Base-by-base conservation (phyloP, 35 echinoderm and acorn worm genomes). In the Lytechinus variegatus region DNA sequence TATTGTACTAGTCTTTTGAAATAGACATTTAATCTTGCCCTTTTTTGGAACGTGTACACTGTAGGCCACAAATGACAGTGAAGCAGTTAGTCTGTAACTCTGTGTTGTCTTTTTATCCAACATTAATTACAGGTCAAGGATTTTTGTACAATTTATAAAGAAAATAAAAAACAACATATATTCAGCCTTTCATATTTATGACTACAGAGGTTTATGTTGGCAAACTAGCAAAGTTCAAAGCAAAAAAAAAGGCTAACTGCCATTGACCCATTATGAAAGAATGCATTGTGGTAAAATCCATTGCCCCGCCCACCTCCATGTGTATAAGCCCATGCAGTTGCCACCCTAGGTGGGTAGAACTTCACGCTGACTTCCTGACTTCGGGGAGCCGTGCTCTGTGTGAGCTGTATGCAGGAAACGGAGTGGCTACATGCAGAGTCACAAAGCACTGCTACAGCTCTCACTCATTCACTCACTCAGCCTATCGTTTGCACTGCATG, bases 321-420 rank as follows among this genome's bases (percentile, higher is more conserved):
- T 14, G 66, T 24, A 21, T 71, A 21, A 71, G 61, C 66, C 66
- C n/a, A 6, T 16, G 4, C 66, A 6, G 66, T 79, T 79, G 66
- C n/a, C 66, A 79, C 66, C n/a, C 21, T 0, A 24, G 66, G 66
- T 79, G 66, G 66, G 66, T 79, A 79, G 66, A 16, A 3, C 66
- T 79, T 79, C 19, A 79, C 66, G 66, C 66, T n/a, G 66, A 79
- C 66, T 79, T 79, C 66, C 66, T 79, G 66, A n/a, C 66, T 79
- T 79, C 21, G 33, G 33, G 33, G 33, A 79, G 66, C 66, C n/a
- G 19, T 24, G 66, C 19, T 79, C 66, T 79, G 66, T 44, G 2
- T 79, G 66, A 79, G 66, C n/a, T 79, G 66, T 19, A 44, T 2
- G 66, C 66, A 79, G 66, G 66, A 79, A 79, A n/a, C 66, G 7